These are phyloP conservation scores for Pseudochirops cupreus DNA, from an alignment of 2,797 vertebrate genomes.

Conservation along the genomic window DNA sequence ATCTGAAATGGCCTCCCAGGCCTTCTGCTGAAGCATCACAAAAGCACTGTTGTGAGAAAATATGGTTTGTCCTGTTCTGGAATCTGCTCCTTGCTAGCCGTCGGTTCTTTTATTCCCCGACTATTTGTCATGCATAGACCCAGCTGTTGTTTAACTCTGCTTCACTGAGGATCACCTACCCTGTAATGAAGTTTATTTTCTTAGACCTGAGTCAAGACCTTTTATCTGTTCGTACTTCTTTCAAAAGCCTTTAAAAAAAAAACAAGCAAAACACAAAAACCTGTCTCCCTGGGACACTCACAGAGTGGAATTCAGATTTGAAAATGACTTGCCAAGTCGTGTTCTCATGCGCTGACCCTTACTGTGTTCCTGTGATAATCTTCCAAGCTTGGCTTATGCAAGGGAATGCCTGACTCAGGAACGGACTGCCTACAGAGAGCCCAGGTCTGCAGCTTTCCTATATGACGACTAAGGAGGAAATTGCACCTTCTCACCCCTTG, in stretches of 20 bases:
- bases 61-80: slow-evolving; percentile 27
- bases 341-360: not conserved
- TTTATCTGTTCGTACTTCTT: not conserved
- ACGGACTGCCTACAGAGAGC: not conserved
- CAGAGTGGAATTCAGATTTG: not conserved
- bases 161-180: not conserved
- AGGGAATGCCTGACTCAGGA: slow-evolving; percentile 6
- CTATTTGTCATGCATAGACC: not conserved
- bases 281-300: not conserved
- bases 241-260: not conserved
- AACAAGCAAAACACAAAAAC: not conserved
- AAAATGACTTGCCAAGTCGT: not conserved
- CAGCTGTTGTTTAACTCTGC: not conserved
- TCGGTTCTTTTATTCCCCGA: slow-evolving; percentile 1
- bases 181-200: not conserved
- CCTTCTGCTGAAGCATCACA: slow-evolving; percentile 40
- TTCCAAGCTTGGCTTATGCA: not conserved
- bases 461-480: not conserved
- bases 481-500: not conserved
- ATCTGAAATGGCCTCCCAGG: slow-evolving; percentile 41
- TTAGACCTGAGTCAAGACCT: not conserved
- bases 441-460: not conserved
- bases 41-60: not conserved
- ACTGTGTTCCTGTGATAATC: slow-evolving; percentile 6
- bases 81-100: not conserved